These are phyloP conservation scores for Sebastes oblongus DNA, from an alignment of 2,797 vertebrate genomes.

Conservation along the genomic window DNA sequence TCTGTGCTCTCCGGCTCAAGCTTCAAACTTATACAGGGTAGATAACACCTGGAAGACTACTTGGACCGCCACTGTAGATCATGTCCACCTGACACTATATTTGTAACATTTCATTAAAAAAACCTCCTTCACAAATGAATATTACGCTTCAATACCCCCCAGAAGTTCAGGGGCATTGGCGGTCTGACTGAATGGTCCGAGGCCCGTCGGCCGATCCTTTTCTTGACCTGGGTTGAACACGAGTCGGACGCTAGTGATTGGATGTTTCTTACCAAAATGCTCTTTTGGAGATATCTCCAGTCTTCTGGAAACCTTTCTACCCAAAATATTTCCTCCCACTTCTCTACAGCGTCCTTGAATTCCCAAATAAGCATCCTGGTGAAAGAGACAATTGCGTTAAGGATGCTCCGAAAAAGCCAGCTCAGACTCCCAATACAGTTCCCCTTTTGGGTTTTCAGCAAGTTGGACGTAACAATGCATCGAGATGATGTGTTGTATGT, in stretches of 20 bases:
- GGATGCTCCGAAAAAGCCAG: neutral
- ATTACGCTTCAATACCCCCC: neutral
- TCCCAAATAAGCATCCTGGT: neutral
- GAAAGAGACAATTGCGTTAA: neutral
- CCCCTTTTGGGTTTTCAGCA: neutral
- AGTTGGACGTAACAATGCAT: neutral
- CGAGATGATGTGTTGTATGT: neutral
- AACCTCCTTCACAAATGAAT: constrained; percentile 3
- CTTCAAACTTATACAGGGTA: neutral
- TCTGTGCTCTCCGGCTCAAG: neutral
- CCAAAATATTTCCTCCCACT: neutral
- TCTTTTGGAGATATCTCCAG: neutral
- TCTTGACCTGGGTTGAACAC: neutral
- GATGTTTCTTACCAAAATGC: neutral
- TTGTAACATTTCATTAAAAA: neutral
- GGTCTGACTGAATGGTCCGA: neutral
- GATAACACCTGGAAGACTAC: neutral
- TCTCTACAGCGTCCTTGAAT: neutral
- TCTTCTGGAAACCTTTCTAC: neutral
- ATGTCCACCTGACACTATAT: neutral
- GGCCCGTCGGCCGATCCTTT: neutral
- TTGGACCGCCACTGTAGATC: neutral
- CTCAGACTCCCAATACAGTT: neutral
- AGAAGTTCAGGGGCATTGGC: neutral
- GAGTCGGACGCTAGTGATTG: neutral